phyloP scores from a whole-genome alignment of 2,888 invertebrate genomes.

The Cryptocephalus moraei region DNA sequence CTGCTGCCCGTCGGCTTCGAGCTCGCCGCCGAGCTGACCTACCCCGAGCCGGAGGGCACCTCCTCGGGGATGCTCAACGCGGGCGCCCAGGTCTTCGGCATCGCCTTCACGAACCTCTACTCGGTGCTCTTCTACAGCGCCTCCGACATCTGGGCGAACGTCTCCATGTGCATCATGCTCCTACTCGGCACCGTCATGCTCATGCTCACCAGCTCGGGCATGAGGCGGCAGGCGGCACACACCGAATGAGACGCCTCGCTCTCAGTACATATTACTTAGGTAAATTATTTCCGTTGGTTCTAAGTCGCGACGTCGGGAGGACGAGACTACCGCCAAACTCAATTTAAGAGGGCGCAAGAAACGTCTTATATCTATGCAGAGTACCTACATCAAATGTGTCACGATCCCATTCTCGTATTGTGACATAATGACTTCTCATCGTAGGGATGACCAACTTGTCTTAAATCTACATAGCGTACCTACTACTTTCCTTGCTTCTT shows the following conservation, averaged over 20 bases:
- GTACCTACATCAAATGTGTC: no score
- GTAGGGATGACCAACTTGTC: no score
- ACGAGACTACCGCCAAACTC: no score
- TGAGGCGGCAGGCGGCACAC: conserved; percentile 67
- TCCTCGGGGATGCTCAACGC: conserved; percentile 93
- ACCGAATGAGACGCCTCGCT: background rate
- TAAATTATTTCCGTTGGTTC: no score
- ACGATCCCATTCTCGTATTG: no score
- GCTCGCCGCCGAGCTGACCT: conserved; percentile 94
- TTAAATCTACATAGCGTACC: no score
- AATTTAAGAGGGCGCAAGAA: no score
- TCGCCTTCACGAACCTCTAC: conserved; percentile 68
- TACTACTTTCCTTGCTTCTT: no score
- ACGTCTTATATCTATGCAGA: no score
- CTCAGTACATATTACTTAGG: no score
- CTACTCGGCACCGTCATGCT: conserved; percentile 72
- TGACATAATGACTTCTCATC: no score
- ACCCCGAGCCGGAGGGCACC: conserved; percentile 95
- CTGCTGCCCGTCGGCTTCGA: conserved; percentile 97
- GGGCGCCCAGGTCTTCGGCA: conserved; percentile 74
- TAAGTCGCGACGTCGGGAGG: no score
- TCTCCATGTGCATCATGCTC: conserved; percentile 66
- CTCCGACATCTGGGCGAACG: conserved; percentile 73
- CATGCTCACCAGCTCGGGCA: conserved; percentile 65
- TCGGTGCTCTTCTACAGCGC: conserved; percentile 52